These are phyloP conservation scores for Hypselothyrea guttata DNA, from an alignment of 2,888 invertebrate genomes.

Conservation along the genomic window DNA sequence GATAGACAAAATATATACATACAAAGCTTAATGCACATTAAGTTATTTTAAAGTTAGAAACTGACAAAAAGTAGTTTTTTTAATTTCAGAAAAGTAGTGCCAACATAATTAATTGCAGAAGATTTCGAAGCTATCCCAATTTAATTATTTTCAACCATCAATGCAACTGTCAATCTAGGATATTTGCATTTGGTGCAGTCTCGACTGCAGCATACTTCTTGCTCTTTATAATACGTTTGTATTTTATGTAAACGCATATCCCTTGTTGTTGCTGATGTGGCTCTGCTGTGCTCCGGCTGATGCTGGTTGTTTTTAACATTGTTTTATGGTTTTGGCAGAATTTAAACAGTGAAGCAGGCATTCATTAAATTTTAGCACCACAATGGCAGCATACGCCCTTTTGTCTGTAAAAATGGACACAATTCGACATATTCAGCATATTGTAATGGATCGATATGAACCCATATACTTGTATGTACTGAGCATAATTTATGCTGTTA, in stretches of 20 bases:
- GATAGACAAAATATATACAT: too few relatives aligned
- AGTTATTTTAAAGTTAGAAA: too few relatives aligned
- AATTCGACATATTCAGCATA: slow-evolving; percentile 5
- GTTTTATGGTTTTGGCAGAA: slow-evolving; percentile 63
- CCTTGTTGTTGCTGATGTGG: slow-evolving; percentile 4
- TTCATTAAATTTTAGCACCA: slow-evolving; percentile 53
- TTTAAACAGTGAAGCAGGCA: slow-evolving; percentile 45
- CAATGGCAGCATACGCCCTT: slow-evolving; percentile 29
- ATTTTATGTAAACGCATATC: slow-evolving; percentile 17
- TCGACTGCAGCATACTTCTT: too few relatives aligned
- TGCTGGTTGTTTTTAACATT: slow-evolving; percentile 48
- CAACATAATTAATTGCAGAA: too few relatives aligned
- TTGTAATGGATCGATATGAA: slow-evolving; percentile 17
- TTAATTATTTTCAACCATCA: too few relatives aligned
- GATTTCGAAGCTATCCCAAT: too few relatives aligned
- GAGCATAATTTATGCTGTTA: not conserved
- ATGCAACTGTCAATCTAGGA: too few relatives aligned
- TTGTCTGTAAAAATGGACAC: slow-evolving; percentile 20
- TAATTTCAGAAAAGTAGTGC: too few relatives aligned
- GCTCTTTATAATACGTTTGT: slow-evolving; percentile 9
- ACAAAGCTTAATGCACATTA: too few relatives aligned
- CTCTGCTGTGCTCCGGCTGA: slow-evolving; percentile 26
- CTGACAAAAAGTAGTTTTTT: too few relatives aligned
- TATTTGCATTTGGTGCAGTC: too few relatives aligned
- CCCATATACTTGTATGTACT: slow-evolving; percentile 4